Evolutionary conservation across 2,888 invertebrate species (phyloP).

Genomic region (Lacanobia oleracea): DNA sequence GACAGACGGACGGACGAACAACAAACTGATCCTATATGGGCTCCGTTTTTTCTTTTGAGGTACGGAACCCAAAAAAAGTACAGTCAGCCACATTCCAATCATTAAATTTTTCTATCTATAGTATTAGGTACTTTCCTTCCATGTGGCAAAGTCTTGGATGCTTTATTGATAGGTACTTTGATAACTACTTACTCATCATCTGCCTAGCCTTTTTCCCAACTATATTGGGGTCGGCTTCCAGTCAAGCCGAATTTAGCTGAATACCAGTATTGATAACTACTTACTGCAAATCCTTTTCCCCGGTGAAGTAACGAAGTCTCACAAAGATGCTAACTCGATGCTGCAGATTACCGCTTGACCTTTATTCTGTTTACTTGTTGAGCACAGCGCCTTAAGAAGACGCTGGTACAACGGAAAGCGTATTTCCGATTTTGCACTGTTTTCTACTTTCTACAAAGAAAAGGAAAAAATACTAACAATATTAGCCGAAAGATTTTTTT

Average conservation of each 20-base stretch:
- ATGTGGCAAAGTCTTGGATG: too few relatives aligned
- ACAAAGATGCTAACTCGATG: slow-evolving; percentile 1
- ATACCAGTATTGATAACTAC: not conserved
- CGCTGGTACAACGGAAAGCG: not conserved
- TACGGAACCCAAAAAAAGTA: too few relatives aligned
- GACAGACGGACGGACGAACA: too few relatives aligned
- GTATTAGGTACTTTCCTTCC: too few relatives aligned
- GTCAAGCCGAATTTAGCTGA: too few relatives aligned
- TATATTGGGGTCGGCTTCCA: too few relatives aligned
- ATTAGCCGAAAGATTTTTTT: too few relatives aligned
- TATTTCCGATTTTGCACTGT: not conserved
- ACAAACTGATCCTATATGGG: too few relatives aligned
- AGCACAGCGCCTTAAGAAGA: not conserved
- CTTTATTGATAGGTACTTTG: not conserved
- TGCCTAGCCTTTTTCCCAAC: too few relatives aligned
- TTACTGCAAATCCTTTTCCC: not conserved
- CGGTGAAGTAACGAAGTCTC: not conserved
- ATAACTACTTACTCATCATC: not conserved
- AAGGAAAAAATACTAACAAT: not conserved
- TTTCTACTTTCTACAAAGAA: not conserved
- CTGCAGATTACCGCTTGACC: slow-evolving; percentile 10
- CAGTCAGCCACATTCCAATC: too few relatives aligned
- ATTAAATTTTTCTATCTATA: too few relatives aligned
- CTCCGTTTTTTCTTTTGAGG: too few relatives aligned
- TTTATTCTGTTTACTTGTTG: not conserved